phyloP scores from a whole-genome alignment of 2,797 vertebrate genomes.

The Esox lucius region DNA sequence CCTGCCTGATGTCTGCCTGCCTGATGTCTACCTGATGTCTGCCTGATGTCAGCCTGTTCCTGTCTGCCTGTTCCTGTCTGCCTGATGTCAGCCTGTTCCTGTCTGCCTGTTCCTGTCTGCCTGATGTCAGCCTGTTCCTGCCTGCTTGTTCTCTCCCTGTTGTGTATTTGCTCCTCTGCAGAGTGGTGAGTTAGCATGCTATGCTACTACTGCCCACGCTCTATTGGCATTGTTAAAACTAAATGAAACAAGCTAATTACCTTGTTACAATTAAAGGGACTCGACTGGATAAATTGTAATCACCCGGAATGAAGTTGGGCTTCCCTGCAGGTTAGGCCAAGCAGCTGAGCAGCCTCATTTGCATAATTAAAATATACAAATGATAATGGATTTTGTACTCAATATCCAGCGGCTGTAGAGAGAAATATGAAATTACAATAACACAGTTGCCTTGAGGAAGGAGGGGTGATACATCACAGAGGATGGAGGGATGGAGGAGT shows the following conservation, averaged over 20 bases:
- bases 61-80: no score
- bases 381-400: slow-evolving; percentile 99
- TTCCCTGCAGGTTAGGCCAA: slow-evolving; percentile 97
- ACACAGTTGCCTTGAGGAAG: slow-evolving; percentile 83
- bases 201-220: slow-evolving; percentile 84
- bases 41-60: no score
- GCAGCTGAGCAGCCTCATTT: slow-evolving; percentile 99
- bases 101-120: no score
- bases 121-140: no score
- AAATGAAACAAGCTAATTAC: slow-evolving; percentile 99
- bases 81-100: no score
- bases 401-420: slow-evolving; percentile 99
- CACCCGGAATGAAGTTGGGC: slow-evolving; percentile 98
- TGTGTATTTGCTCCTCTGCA: no score
- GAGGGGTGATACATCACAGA: slow-evolving; percentile 71
- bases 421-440: slow-evolving; percentile 99
- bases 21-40: no score
- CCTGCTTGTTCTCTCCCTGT: no score
- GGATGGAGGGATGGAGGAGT: background rate
- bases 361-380: slow-evolving; percentile 99
- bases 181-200: slow-evolving; percentile 61
- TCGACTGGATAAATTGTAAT: slow-evolving; percentile 99
- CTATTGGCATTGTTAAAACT: slow-evolving; percentile 98
- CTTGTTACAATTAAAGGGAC: slow-evolving; percentile 99
- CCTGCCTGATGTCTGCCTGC: no score